Evolutionary conservation across 2,113 vertebrate species (phyloP), one percentile per base, ranked within the genome.

Genomic region (Tapirus terrestris): DNA sequence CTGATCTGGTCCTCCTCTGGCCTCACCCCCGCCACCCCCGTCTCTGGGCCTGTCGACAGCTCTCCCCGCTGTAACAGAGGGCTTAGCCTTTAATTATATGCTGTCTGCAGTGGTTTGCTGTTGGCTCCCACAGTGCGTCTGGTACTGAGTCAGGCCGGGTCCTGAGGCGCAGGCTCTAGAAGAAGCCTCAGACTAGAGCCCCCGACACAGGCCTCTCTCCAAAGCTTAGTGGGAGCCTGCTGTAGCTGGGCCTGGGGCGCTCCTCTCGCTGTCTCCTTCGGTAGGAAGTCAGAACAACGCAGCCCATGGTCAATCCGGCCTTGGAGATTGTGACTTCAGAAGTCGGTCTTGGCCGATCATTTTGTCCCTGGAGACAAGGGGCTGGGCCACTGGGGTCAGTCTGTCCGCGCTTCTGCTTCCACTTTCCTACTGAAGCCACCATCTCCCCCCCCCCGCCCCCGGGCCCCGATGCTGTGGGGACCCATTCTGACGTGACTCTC

Each of bases 21-120:
- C 68, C 60, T 61, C 31, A 25, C 56, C 48, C 5, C 48, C n/a
- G n/a, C n/a, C n/a, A n/a, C n/a, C 56, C 23, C 79, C 48, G 1
- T 75, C 58, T 45, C 81, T 20, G 33, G 21, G 84, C 43, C 51
- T 53, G 51, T 20, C 27, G 67, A 39, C 72, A 56, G 85, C 67
- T 17, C 92, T 75, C 72, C 91, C 82, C 63, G 92, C 88, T 88
- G 72, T 91, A 75, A 88, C 72, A 67, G 14, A 93, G 90, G 82
- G 33, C 91, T 91, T 53, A 39, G 85, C 92, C 89, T 95, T 87
- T 96, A 96, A 92, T 96, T 97, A 94, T 65, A 94, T 53, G 95
- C 88, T 96, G 97, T 96, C 96, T 97, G 63, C 51, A 16, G 97
- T 0, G 94, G 93, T 95, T 65, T 95, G 70, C 85, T 45, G 18